phyloP scores from a whole-genome alignment of 2,888 invertebrate species.

The Acleris cristana region DNA sequence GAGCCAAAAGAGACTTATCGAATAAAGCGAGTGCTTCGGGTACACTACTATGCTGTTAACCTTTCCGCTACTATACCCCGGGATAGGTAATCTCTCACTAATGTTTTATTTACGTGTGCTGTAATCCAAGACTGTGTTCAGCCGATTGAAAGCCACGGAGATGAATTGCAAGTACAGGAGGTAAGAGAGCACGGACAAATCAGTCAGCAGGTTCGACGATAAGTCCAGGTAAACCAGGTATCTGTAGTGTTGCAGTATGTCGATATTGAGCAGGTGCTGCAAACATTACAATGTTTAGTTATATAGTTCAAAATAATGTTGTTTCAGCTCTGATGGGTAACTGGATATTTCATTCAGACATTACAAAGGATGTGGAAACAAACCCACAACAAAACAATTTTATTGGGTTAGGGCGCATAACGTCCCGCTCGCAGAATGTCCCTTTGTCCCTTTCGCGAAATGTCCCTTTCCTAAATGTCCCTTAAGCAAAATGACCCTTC shows the following conservation, averaged over 20 bases:
- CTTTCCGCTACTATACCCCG: slow-evolving; percentile 16
- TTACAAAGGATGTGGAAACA: too few relatives aligned
- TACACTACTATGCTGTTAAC: slow-evolving; percentile 29
- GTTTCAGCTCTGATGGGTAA: too few relatives aligned
- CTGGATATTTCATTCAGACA: too few relatives aligned
- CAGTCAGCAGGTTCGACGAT: slow-evolving; percentile 80
- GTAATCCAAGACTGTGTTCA: slow-evolving; percentile 80
- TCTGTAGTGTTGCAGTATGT: slow-evolving; percentile 78
- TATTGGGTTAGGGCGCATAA: too few relatives aligned
- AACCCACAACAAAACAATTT: too few relatives aligned
- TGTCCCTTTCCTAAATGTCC: too few relatives aligned
- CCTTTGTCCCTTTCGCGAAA: too few relatives aligned
- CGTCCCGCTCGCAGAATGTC: too few relatives aligned
- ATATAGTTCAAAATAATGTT: background rate
- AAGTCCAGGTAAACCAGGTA: slow-evolving; percentile 85
- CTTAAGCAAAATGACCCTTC: too few relatives aligned
- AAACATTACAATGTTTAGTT: slow-evolving; percentile 43
- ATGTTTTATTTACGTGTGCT: slow-evolving; percentile 68
- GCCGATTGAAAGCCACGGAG: slow-evolving; percentile 81
- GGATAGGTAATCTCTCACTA: slow-evolving; percentile 35
- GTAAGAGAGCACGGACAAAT: slow-evolving; percentile 76
- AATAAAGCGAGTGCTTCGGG: slow-evolving; percentile 16
- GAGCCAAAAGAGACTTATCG: slow-evolving; percentile 32
- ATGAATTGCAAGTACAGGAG: slow-evolving; percentile 84
- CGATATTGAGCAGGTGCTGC: slow-evolving; percentile 74